Evolutionary conservation across 2,797 vertebrate genomes (phyloP).

Genomic region (Centroberyx gerrardi): DNA sequence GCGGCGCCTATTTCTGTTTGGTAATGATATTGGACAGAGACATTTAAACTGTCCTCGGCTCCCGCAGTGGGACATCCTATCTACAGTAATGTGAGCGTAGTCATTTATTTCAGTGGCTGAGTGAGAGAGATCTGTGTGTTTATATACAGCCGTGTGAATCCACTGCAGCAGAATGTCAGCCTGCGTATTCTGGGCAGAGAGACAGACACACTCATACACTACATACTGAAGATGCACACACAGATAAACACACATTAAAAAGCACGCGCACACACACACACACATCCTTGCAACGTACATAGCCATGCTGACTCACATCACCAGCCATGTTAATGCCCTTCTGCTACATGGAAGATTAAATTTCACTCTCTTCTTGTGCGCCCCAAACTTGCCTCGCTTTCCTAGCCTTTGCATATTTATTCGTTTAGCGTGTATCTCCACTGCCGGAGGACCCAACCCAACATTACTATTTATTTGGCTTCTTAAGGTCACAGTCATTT

Average conservation of each 20-base stretch:
- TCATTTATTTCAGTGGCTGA: conserved; percentile 70
- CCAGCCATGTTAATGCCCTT: conserved; percentile 1
- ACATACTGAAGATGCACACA: conserved; percentile 17
- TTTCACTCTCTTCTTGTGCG: conserved; percentile 19
- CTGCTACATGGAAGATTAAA: neutral
- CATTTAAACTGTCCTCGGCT: conserved; percentile 70
- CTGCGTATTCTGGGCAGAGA: conserved; percentile 9
- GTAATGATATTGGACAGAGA: conserved; percentile 76
- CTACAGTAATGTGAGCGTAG: conserved; percentile 71
- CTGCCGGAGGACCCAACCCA: conserved; percentile 2
- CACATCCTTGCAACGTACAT: conserved; percentile 1
- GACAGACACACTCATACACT: neutral
- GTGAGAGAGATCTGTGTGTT: conserved; percentile 65
- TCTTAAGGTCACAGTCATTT: conserved; percentile 15
- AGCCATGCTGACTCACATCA: conserved; percentile 30
- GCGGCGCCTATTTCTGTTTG: conserved; percentile 76
- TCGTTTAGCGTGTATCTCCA: neutral
- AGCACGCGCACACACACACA: neutral
- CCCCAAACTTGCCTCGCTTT: neutral
- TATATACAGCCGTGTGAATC: conserved; percentile 67
- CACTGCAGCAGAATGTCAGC: conserved; percentile 34
- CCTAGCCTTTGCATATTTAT: conserved; percentile 4
- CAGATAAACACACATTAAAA: neutral
- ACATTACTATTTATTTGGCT: conserved; percentile 7
- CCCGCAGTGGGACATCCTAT: conserved; percentile 73